A percentile compares a stretch with the other conserved stretches of the same genome.
Evolutionary conservation across 2,888 invertebrate genomes (phyloP).

Genomic region (Nasonovia ribisnigri): DNA sequence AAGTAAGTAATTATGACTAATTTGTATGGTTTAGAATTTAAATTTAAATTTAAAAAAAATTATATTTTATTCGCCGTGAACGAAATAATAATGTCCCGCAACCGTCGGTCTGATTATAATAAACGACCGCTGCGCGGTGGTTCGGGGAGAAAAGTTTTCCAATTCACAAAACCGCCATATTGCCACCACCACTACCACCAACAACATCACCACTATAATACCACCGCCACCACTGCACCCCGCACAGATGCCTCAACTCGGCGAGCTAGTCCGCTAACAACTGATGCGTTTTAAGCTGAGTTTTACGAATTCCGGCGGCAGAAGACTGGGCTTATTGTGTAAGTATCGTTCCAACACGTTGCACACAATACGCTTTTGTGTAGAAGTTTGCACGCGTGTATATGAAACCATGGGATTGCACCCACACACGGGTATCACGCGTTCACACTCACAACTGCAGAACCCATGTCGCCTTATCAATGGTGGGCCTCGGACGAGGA

Average conservation of each 20-base stretch:
- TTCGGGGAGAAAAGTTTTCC: slow-evolving; percentile 44
- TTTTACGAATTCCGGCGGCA: slow-evolving; percentile 29
- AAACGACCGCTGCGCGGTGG: slow-evolving; percentile 12
- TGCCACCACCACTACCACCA: not conserved
- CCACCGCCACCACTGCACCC: not conserved
- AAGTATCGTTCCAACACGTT: slow-evolving; percentile 10
- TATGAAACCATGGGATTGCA: not conserved
- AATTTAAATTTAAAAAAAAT: not conserved
- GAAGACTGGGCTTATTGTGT: slow-evolving; percentile 21
- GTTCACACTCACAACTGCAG: not conserved
- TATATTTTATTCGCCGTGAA: not conserved
- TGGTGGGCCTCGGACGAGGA: too few relatives aligned
- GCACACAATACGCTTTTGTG: slow-evolving; percentile 28
- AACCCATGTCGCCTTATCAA: too few relatives aligned
- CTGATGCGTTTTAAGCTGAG: slow-evolving; percentile 29
- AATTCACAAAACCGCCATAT: slow-evolving; percentile 50
- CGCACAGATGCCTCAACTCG: not conserved
- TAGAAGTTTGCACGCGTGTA: not conserved
- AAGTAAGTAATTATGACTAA: not conserved
- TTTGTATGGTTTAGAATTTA: not conserved
- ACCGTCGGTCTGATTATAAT: slow-evolving; percentile 28
- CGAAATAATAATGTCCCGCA: slow-evolving; percentile 1
- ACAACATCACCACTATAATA: not conserved
- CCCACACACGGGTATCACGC: not conserved
- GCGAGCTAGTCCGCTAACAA: slow-evolving; percentile 3